Base-by-base conservation (phyloP, 2,888 invertebrate species). In the Lottia gigantea region DNA sequence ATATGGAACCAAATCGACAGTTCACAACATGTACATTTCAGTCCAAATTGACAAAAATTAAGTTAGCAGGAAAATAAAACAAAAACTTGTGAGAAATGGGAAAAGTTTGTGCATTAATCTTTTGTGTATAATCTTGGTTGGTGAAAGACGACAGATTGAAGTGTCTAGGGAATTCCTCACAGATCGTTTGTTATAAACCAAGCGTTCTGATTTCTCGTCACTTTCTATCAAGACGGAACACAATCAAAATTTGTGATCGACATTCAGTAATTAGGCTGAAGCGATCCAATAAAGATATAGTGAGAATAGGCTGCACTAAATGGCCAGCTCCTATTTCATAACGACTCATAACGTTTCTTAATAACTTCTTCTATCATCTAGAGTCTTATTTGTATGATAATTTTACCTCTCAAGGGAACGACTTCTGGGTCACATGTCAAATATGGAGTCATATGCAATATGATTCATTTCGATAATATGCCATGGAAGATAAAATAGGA, bases 381-480 rank as follows among this genome's bases (percentile, higher is more conserved):
- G 66, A 61, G 46, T 68, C 69, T 74, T 74, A 74, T 74, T 74
- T 71, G 71, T 74, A 74, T 74, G 74, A 74, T 74, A 74, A 74
- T 74, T 62, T 69, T 67, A 64, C 40, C 71, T 66, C 71, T 71
- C 66, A 16, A 19, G 67, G 71, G 68, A 64, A 62, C 74, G 23
- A 64, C 66, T 67, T 67, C 64, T 55, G 69, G 69, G 68, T 65
- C 66, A 67, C 47, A 67, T 69, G 74, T 68, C 74, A 74, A 71
- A 74, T 71, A 71, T 71, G 69, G 71, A 55, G 62, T 71, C 63
- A 68, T 68, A 70, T 66, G 67, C 74, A 74, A 74, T 74, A 74
- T 74, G 74, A 74, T 74, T 67, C 74, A 71, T 74, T 71, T 74
- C 74, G 69, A 65, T 69, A 71, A 74, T 74, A 74, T 71, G 74